These are phyloP conservation scores for Phrynosoma blainvillii DNA, from an alignment of 2,113 vertebrate genomes.

Conservation along the genomic window DNA sequence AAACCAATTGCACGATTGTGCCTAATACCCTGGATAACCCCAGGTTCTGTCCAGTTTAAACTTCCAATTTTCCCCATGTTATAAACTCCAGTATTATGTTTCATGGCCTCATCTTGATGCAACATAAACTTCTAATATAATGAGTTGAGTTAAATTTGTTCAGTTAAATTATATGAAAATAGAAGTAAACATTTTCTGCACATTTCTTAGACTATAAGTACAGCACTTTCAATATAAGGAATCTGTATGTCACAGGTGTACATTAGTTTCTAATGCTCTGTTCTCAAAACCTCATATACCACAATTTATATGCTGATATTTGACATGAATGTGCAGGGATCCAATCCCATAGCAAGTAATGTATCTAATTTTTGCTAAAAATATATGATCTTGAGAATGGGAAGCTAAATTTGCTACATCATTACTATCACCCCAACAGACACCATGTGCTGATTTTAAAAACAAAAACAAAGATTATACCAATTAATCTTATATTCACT, in stretches of 20 bases:
- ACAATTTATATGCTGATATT: background rate
- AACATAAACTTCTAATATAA: background rate
- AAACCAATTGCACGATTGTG: too few species aligned
- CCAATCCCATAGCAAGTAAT: background rate
- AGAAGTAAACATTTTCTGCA: background rate
- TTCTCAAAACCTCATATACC: background rate
- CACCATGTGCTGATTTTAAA: background rate
- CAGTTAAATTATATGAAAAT: background rate
- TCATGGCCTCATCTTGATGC: background rate
- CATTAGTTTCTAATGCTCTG: background rate
- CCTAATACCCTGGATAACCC: too few species aligned
- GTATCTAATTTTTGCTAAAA: background rate
- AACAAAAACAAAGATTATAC: background rate
- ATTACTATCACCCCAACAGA: background rate
- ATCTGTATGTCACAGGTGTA: background rate
- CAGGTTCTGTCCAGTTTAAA: too few species aligned
- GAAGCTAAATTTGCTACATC: background rate
- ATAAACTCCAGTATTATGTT: background rate
- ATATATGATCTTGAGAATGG: background rate
- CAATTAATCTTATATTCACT: background rate
- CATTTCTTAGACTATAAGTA: slow-evolving; percentile 8
- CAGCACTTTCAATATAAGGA: background rate
- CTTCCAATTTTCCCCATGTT: too few species aligned
- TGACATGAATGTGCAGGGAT: background rate
- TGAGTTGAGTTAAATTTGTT: background rate